Evolutionary conservation across 2,113 vertebrate species (phyloP), one percentile per base, ranked within the genome.

Genomic region (Hystrix brachyura): DNA sequence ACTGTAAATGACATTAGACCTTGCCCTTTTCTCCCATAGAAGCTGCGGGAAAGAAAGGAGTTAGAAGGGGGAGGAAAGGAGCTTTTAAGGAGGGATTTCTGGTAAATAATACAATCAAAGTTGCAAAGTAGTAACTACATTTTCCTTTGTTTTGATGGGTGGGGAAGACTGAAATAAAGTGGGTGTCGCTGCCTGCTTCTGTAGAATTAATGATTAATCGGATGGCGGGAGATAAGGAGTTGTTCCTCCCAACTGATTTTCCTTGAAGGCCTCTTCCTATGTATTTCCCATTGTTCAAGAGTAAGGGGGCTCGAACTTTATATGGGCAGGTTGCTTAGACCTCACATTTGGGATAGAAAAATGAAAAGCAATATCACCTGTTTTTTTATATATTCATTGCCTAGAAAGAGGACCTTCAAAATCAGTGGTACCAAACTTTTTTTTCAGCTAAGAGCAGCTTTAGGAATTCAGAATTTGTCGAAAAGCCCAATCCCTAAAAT

Each of bases 371-470:
- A 14, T 87, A 57, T 88, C 93, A 95, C 87, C 74, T 96, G 82
- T 94, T 98, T 96, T 97, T 97, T 86, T 81, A 95, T 94, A 95
- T 97, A 94, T 64, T 93, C 27, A 71, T 96, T 97, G 97, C 97
- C 96, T 98, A 98, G 98, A 98, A 98, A 98, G 97, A 98, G 98
- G 98, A 98, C 97, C 98, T 98, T 98, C 97, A 98, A 92, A 97
- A 97, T 98, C 98, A 97, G 97, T 98, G 97, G 97, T 97, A 98
- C 97, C 94, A 97, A 96, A 98, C 96, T 98, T 97, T 97, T 95
- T 97, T 98, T 97, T 95, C 97, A 97, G 96, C 98, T 97, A 95
- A 98, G 97, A 97, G 91, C 98, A 97, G 96, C 97, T 89, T 97
- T 98, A 98, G 97, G 96, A 98, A 97, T 97, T 97, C 96, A 98